Evolutionary conservation across 2,113 vertebrate genomes (phyloP), one percentile per base, ranked within the genome.

Genomic region (Potamarius usumacintae): DNA sequence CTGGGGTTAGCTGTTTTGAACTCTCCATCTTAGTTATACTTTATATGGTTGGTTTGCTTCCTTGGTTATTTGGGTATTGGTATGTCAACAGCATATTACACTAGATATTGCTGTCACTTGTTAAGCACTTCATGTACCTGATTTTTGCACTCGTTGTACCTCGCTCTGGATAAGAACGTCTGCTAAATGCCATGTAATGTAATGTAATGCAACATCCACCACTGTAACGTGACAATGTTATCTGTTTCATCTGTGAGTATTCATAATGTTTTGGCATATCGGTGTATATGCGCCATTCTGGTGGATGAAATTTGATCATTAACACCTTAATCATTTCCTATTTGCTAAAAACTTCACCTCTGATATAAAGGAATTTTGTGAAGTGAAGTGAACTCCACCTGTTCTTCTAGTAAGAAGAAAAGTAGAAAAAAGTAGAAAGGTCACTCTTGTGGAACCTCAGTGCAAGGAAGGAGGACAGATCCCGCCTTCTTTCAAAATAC

Each of bases 381-480:
- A 57, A 57, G 11, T 20, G 52, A 50, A 25, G 48, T 67, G 72
- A 63, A 55, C 20, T 79, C 14, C 42, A 76, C 76, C 60, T 52
- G 14, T 25, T 3, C 20, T 27, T 79, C 1, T 20, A 42, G 42
- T 42, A 42, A 42, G 42, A 42, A 42, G 42, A 42, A 42, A 42
- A 42, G 42, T 42, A 42, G 42, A 42, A 42, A 42, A 42, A 42
- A 42, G 42, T 42, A 27, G 58, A 85, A 74, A 78, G 74, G 85
- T 55, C 85, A 86, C 50, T 52, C 42, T 27, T 57, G 53, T 42
- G 48, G 53, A 85, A 85, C 25, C 30, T 58, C 53, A 60, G 53
- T 11, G 30, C 52, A 85, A 30, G 69, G 2, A 42, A 34, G 10
- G 20, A 71, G 20, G 42, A 58, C 27, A 52, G 42, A 67, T n/a